These are phyloP conservation scores for Buathra laborator DNA, from an alignment of 2,888 invertebrate species.

Conservation along the genomic window DNA sequence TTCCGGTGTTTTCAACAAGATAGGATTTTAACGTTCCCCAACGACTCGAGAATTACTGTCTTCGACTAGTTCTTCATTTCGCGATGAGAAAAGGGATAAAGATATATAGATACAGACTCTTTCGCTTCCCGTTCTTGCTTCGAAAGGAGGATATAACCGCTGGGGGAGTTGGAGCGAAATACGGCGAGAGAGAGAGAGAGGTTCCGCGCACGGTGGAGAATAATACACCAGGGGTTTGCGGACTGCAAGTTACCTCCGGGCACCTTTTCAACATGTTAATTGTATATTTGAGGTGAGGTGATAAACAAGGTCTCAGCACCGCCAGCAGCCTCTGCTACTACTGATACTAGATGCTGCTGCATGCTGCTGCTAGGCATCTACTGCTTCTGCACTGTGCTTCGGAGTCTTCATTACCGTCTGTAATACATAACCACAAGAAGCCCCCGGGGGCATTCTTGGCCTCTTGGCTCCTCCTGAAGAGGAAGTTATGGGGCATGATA, in stretches of 20 bases:
- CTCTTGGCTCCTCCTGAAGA: conserved; percentile 34
- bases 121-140: too few relatives aligned
- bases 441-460: conserved; percentile 70
- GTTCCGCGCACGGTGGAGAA: too few relatives aligned
- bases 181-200: too few relatives aligned
- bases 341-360: conserved; percentile 7
- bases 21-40: too few relatives aligned
- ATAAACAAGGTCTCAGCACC: conserved; percentile 75
- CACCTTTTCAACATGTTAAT: conserved; percentile 79
- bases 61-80: too few relatives aligned
- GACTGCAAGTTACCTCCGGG: conserved; percentile 30
- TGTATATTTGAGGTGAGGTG: conserved; percentile 78
- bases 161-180: too few relatives aligned
- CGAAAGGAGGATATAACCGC: too few relatives aligned
- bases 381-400: conserved; percentile 71
- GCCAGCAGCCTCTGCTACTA: conserved; percentile 38
- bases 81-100: too few relatives aligned
- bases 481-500: conserved; percentile 52
- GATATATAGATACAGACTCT: too few relatives aligned
- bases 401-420: conserved; percentile 78
- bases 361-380: conserved; percentile 30
- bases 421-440: conserved; percentile 75
- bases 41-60: too few relatives aligned
- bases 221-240: too few relatives aligned
- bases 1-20: too few relatives aligned